Conservation (phyloP, 2,797 vertebrate genomes). For the Corythornis leucogaster region DNA sequence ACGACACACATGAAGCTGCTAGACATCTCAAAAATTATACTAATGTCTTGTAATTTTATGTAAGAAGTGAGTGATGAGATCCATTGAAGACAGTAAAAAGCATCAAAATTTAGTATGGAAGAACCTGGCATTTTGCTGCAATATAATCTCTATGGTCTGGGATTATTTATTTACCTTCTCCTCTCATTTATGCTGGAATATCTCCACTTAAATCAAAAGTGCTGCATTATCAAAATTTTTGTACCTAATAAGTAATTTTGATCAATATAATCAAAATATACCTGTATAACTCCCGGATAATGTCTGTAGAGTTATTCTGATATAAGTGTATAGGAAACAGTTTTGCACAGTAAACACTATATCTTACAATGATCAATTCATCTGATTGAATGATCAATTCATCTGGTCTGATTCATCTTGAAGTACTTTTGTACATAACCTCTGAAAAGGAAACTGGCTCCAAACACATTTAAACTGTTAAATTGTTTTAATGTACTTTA, state of each 20-base stretch:
- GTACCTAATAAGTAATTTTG: neutral
- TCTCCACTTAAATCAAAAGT: neutral
- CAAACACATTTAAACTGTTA: neutral
- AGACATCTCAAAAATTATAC: neutral
- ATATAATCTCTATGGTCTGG: neutral
- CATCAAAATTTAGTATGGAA: neutral
- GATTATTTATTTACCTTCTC: neutral
- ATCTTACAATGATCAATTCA: accelerated
- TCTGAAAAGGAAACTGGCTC: neutral
- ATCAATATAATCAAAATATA: neutral
- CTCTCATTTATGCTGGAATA: neutral
- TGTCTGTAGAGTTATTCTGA: neutral
- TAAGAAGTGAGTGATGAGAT: neutral
- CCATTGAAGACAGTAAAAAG: neutral
- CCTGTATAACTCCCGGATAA: neutral
- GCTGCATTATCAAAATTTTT: neutral
- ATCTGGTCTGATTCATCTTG: neutral
- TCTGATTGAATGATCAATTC: no score
- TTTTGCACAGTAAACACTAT: neutral
- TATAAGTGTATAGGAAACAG: neutral
- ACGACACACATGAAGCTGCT: neutral
- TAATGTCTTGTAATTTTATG: neutral
- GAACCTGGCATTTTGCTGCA: neutral
- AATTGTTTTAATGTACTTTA: neutral
- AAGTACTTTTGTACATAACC: neutral